phyloP scores from a whole-genome alignment of 2,113 vertebrate genomes.

The Elachura formosa region DNA sequence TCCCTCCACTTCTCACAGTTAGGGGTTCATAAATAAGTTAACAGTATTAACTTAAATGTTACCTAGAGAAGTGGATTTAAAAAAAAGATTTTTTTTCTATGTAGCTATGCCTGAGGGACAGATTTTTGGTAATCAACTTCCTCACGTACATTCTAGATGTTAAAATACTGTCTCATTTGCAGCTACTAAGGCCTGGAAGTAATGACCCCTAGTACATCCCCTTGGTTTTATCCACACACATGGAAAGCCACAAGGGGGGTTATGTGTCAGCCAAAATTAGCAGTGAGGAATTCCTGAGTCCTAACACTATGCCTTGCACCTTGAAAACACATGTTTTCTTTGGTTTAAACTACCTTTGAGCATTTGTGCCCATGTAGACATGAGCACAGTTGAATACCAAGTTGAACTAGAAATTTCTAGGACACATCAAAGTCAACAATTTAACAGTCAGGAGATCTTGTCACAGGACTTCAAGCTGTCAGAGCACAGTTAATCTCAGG shows the following conservation, averaged over 20 bases:
- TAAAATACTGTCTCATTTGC: neutral
- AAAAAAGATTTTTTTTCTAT: accelerated
- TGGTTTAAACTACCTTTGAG: neutral
- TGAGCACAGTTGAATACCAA: neutral
- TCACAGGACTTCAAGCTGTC: neutral
- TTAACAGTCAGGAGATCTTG: neutral
- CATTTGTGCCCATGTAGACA: neutral
- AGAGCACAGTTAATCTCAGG: neutral
- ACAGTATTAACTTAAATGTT: neutral
- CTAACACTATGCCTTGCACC: neutral
- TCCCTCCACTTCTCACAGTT: neutral
- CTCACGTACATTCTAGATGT: neutral
- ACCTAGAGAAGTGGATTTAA: neutral
- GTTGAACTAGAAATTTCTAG: neutral
- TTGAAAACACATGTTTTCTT: neutral
- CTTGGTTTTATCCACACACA: neutral
- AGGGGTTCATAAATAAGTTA: neutral
- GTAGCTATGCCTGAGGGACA: neutral
- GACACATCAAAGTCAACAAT: neutral
- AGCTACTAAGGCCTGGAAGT: neutral
- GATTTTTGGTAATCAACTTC: neutral
- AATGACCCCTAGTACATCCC: neutral
- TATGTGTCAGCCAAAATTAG: neutral
- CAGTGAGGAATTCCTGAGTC: neutral
- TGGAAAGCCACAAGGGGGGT: neutral